Evolutionary conservation across 2,888 invertebrate genomes (phyloP), one percentile per base, ranked within the genome.

Genomic region (Chymomyza procnemis): DNA sequence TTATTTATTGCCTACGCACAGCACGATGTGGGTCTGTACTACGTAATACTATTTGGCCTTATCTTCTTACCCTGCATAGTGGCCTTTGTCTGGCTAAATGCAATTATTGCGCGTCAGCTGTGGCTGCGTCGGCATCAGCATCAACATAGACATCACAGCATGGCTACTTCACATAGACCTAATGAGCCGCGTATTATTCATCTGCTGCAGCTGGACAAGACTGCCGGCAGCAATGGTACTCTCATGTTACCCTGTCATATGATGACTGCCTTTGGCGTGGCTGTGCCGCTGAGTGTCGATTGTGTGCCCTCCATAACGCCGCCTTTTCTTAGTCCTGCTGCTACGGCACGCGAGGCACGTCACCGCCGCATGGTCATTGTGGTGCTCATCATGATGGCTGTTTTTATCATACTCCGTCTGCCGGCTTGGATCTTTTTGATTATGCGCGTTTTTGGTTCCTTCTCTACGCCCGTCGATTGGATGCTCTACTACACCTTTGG

Each of bases 361-460:
- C 93, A 93, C 80, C 90, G 92, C 1, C 91, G 93, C 61, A 93
- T 93, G 67, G 93, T 93, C 65, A 92, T 91, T 70, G 91, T 93
- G 9, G 92, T 94, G 48, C 80, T 94, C 18, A 87, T 92, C 4
- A 86, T 93, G 66, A 93, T 93, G 88, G 75, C 92, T 0, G 90
- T 92, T 8, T 93, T 93, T 76, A 88, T 92, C 1, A 74, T 92
- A 2, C 92, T 93, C 69, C 91, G 93, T 6, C 76, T 92, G 60
- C 93, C 94, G 1, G 91, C 92, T 26, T 93, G 93, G 92, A 88
- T 92, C 18, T 93, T 92, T 75, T 89, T 92, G 16, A 83, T 93
- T 1, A 83, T 92, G 67, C 92, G 92, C 73, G 80, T 92, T 61
- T 89, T 90, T 67, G 81, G 88, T 5, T 73, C 75, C 9, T 80